Evolutionary conservation across 2,888 invertebrate species (phyloP).

Genomic region (Tipula lateralis): DNA sequence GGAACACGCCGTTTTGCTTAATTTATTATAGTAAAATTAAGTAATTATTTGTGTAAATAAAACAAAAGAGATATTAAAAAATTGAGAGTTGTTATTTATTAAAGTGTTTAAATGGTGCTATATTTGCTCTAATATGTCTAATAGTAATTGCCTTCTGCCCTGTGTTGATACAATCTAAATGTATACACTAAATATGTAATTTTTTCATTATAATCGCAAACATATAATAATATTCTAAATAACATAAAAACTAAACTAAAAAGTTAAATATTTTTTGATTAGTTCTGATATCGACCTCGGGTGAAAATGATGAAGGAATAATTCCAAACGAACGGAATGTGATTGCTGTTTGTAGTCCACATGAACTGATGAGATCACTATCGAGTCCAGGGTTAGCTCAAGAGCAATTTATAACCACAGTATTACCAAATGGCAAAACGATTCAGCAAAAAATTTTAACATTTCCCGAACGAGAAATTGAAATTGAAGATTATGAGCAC

Average conservation of each 20-base stretch:
- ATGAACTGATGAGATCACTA: conserved; percentile 12
- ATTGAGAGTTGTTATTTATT: background rate
- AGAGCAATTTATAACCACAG: conserved; percentile 38
- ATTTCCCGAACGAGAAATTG: conserved; percentile 45
- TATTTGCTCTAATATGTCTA: background rate
- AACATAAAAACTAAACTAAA: background rate
- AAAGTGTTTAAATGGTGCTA: background rate
- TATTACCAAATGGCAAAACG: conserved; percentile 45
- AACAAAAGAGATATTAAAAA: background rate
- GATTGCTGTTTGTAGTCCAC: conserved; percentile 27
- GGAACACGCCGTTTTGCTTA: too few relatives aligned
- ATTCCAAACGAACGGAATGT: background rate
- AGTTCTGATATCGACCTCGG: background rate
- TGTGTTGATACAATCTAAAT: background rate
- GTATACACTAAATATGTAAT: background rate
- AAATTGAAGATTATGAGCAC: conserved; percentile 39
- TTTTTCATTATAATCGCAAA: background rate
- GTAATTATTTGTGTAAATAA: background rate
- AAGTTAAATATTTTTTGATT: conserved; percentile 15
- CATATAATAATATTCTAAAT: background rate
- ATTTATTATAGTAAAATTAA: background rate
- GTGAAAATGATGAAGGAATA: background rate
- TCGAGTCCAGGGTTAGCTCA: background rate
- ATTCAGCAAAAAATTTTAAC: conserved; percentile 42
- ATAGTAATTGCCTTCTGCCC: background rate